A percentile compares a stretch with the other conserved stretches of the same genome.
Conservation (phyloP, 2,888 invertebrate species). For the Mechanitis messenoides region DNA sequence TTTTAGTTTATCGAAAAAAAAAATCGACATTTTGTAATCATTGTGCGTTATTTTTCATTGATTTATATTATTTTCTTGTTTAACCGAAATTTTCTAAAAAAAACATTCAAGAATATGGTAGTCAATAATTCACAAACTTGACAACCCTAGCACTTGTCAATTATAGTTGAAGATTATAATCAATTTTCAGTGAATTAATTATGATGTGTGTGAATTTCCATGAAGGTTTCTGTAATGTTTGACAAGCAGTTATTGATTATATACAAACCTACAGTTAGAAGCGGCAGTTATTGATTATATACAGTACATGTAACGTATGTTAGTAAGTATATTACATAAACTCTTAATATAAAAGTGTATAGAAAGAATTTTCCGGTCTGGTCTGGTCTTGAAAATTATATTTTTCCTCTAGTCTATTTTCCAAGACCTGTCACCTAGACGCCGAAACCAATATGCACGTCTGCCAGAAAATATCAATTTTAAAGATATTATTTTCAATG, state of each 20-base stretch:
- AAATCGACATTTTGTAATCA: too few species aligned
- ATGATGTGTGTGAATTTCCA: conserved; percentile 27
- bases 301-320: neutral
- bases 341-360: too few species aligned
- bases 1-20: too few species aligned
- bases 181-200: conserved; percentile 27
- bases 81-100: too few species aligned
- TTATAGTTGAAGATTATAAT: conserved; percentile 27
- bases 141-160: conserved; percentile 24
- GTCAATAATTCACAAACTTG: neutral
- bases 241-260: conserved; percentile 20
- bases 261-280: neutral
- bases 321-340: too few species aligned
- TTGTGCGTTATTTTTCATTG: too few species aligned
- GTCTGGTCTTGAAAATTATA: conserved; percentile 13
- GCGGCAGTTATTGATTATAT: too few species aligned
- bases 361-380: conserved; percentile 1
- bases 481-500: conserved; percentile 30
- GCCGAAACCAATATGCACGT: conserved; percentile 32
- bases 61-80: too few species aligned
- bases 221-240: conserved; percentile 17
- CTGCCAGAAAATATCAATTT: conserved; percentile 33
- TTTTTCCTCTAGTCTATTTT: conserved; percentile 24
- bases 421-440: conserved; percentile 24
- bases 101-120: neutral